These are phyloP conservation scores for Lophochroa leadbeateri DNA, from an alignment of 2,113 vertebrate species.

Conservation along the genomic window DNA sequence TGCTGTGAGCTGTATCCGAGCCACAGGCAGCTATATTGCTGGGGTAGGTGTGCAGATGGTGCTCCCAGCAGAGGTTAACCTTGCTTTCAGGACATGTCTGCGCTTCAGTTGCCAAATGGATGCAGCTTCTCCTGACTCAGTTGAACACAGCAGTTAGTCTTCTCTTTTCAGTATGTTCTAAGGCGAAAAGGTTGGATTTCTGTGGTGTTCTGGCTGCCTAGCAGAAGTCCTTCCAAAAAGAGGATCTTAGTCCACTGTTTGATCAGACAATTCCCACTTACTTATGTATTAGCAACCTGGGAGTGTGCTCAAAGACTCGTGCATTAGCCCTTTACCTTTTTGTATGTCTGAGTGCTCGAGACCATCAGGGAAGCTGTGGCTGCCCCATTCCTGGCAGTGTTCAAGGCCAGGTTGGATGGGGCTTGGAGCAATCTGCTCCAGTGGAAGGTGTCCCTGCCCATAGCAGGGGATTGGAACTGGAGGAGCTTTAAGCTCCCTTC, in stretches of 20 bases:
- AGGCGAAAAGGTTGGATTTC: not conserved
- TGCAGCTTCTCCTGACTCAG: rapidly evolving
- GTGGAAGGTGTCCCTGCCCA: not conserved
- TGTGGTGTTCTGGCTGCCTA: not conserved
- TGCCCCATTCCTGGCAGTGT: not conserved
- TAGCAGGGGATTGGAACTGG: not conserved
- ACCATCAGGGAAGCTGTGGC: not conserved
- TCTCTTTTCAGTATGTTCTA: not conserved
- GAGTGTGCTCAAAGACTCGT: rapidly evolving
- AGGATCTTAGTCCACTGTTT: not conserved
- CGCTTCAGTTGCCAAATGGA: rapidly evolving
- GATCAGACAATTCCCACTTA: not conserved
- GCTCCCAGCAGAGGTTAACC: too few relatives aligned
- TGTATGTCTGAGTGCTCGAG: not conserved
- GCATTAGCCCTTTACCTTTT: not conserved
- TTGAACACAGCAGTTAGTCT: not conserved
- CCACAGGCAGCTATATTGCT: conserved; percentile 95
- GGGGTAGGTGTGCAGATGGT: conserved; percentile 79
- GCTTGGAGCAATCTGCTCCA: not conserved
- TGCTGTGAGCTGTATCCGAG: conserved; percentile 93
- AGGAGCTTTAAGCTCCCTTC: not conserved
- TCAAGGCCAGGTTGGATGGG: not conserved
- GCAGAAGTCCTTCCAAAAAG: not conserved
- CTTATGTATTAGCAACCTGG: not conserved
- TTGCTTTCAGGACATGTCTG: rapidly evolving